Conservation (phyloP, 2,113 vertebrate species). For the Chionomys nivalis region DNA sequence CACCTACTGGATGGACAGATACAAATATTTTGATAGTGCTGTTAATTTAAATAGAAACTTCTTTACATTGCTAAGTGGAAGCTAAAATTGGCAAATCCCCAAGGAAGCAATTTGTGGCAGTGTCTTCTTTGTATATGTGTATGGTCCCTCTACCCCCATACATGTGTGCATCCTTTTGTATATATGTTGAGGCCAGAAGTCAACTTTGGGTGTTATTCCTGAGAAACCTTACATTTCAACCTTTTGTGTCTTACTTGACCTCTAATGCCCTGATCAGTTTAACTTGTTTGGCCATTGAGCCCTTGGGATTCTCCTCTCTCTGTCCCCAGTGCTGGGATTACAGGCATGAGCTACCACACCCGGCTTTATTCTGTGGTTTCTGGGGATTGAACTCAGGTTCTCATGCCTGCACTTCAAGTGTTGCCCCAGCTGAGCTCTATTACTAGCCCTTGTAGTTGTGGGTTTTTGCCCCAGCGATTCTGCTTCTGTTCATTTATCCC, state of each 20-base stretch:
- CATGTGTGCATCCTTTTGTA: too few species aligned
- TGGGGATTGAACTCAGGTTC: not conserved
- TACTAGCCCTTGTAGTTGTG: not conserved
- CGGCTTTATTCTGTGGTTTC: not conserved
- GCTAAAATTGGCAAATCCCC: not conserved
- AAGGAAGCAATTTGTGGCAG: not conserved
- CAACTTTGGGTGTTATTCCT: not conserved
- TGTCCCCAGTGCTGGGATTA: not conserved
- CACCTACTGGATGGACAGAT: not conserved
- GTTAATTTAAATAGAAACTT: not conserved
- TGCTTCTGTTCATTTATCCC: conserved; percentile 1
- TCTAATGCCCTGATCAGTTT: not conserved
- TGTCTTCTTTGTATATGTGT: not conserved
- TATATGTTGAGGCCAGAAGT: not conserved
- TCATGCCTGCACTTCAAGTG: not conserved
- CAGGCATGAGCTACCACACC: not conserved
- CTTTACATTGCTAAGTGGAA: not conserved
- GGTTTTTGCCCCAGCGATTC: not conserved
- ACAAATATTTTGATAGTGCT: not conserved
- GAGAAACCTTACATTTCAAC: not conserved
- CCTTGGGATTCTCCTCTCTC: not conserved
- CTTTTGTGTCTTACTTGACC: not conserved
- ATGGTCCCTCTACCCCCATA: not conserved
- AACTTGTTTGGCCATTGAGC: not conserved
- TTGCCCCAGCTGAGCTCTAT: too few species aligned